A percentile compares a stretch with the other conserved stretches of the same genome.
These are phyloP conservation scores for Formicarius rufipectus DNA, from an alignment of 2,113 vertebrate genomes.

Conservation along the genomic window DNA sequence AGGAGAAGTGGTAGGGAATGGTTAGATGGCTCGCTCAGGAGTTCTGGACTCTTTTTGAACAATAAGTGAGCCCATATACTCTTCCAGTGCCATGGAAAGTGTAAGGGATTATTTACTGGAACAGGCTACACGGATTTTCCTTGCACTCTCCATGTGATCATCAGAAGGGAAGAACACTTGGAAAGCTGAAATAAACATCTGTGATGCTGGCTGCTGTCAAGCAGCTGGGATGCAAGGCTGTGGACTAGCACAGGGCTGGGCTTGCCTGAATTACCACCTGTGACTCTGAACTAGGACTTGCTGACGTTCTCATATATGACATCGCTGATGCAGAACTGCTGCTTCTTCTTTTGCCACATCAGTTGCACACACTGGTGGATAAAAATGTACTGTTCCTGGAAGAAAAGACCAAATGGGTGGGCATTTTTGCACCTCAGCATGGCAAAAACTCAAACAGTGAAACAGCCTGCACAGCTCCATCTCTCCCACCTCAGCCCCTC, in stretches of 20 bases:
- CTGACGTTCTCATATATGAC: conserved; percentile 95
- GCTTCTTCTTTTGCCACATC: conserved; percentile 96
- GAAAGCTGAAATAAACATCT: background rate
- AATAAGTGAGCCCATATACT: background rate
- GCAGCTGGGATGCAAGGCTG: accelerated
- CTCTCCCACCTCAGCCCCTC: background rate
- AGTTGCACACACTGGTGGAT: conserved; percentile 96
- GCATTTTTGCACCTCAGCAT: background rate
- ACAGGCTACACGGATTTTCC: background rate
- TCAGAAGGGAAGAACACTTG: background rate
- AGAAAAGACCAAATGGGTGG: background rate
- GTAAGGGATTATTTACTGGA: accelerated
- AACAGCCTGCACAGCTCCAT: background rate
- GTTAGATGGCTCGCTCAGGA: background rate
- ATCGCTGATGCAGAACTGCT: conserved; percentile 88
- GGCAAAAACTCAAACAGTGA: background rate
- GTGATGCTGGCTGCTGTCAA: background rate
- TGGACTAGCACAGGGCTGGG: background rate
- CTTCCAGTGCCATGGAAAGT: background rate
- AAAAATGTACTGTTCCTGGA: conserved; percentile 95
- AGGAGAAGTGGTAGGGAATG: background rate
- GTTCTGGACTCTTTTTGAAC: accelerated
- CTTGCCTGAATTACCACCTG: conserved; percentile 54
- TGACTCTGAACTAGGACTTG: conserved; percentile 83
- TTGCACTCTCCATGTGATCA: background rate